Conservation (phyloP, 2,888 invertebrate species). For the Ectemnius lituratus region DNA sequence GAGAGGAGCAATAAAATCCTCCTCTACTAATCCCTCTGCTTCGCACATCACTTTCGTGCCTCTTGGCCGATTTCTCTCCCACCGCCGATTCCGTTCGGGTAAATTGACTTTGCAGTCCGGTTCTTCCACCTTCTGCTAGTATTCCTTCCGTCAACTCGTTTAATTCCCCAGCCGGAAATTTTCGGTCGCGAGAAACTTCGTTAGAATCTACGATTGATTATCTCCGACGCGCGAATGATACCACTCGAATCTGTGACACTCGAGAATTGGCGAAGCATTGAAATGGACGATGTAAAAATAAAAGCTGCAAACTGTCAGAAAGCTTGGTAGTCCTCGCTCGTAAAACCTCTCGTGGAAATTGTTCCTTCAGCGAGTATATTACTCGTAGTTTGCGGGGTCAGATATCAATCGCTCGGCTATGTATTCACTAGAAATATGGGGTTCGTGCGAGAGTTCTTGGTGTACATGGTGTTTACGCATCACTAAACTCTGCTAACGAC, state of each 20-base stretch:
- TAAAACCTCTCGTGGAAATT: not conserved
- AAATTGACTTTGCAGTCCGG: slow-evolving; percentile 37
- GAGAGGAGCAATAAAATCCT: slow-evolving; percentile 40
- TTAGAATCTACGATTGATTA: not conserved
- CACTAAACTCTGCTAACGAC: slow-evolving; percentile 54
- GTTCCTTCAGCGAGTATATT: slow-evolving; percentile 2
- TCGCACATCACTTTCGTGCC: slow-evolving; percentile 16
- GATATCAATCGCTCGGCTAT: not conserved
- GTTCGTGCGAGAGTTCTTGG: not conserved
- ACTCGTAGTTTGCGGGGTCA: not conserved
- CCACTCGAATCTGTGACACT: not conserved
- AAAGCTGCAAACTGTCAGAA: no score
- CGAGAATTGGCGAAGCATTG: no score
- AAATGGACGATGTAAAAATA: no score
- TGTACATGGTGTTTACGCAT: slow-evolving; percentile 38
- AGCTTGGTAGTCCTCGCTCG: slow-evolving; percentile 10
- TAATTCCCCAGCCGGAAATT: not conserved
- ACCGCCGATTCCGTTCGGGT: slow-evolving; percentile 35
- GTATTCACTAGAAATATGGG: no score
- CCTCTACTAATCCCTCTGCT: slow-evolving; percentile 27
- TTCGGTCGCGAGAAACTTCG: not conserved
- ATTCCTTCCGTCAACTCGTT: slow-evolving; percentile 7
- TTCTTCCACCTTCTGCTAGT: not conserved
- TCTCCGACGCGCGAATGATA: not conserved
- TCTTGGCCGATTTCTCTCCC: slow-evolving; percentile 22